Percentiles rank a stretch among this genome's conserved stretches.
phyloP scores from a whole-genome alignment of 2,888 invertebrate species.

The Agrotis puta region DNA sequence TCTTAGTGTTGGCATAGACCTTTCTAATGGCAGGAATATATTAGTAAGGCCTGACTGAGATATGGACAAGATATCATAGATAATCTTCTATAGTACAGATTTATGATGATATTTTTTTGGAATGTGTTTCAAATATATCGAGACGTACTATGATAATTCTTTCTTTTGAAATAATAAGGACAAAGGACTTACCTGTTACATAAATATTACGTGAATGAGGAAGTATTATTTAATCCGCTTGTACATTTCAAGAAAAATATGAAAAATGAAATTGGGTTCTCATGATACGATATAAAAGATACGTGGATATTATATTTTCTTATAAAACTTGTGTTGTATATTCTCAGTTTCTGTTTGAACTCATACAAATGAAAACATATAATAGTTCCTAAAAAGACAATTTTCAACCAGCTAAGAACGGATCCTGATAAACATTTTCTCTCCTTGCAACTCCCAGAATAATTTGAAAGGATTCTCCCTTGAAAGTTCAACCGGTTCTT shows the following conservation, averaged over 20 bases:
- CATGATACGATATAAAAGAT: conserved; percentile 12
- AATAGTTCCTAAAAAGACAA: neutral
- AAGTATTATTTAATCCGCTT: conserved; percentile 15
- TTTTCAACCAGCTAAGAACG: neutral
- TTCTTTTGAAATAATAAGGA: conserved; percentile 4
- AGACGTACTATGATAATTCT: conserved; percentile 23
- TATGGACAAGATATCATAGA: conserved; percentile 8
- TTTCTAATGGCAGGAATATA: conserved; percentile 30
- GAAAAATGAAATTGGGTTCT: neutral
- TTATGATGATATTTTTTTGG: neutral
- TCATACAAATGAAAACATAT: neutral
- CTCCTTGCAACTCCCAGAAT: neutral
- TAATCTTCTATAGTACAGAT: conserved; percentile 16
- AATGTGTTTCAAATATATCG: conserved; percentile 11
- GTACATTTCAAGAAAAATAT: neutral
- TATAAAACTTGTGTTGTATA: neutral
- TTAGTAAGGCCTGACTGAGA: conserved; percentile 11
- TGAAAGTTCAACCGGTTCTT: neutral
- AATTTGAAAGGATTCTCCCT: conserved; percentile 3
- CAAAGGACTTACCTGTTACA: conserved; percentile 1
- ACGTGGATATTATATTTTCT: conserved; percentile 18
- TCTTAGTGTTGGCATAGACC: conserved; percentile 21
- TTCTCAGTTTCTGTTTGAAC: neutral
- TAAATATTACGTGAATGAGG: conserved; percentile 22
- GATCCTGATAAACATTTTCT: neutral